Base-by-base conservation (phyloP, 2,888 invertebrate genomes). In the Linnaemya tessellans region DNA sequence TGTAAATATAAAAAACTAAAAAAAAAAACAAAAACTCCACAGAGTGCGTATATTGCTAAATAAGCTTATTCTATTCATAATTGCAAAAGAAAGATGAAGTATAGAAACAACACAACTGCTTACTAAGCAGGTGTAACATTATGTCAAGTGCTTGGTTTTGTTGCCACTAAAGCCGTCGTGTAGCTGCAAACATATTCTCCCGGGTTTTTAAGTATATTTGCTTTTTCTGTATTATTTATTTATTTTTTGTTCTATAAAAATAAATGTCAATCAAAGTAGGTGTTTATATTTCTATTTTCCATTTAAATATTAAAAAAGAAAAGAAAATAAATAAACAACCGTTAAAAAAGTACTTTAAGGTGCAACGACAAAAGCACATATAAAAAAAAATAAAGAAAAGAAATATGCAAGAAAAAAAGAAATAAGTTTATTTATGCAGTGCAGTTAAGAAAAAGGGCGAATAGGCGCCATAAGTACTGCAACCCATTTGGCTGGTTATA, bases 181-280 rank as follows among this genome's bases (percentile, higher is more conserved):
- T 35, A 20, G 2, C 56, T 20, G 22, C 13, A 56, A 67, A 25
- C 43, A 56, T 22, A 49, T 25, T 70, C 18, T 11, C 3, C 54
- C 15, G 35, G 30, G 62, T 70, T 62, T 18, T 15, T 49, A 38
- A 60, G 62, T 56, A 43, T 70, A 70, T 74, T 74, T 73, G n/a
- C 54, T 68, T 64, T 58, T n/a, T n/a, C n/a, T n/a, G n/a, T n/a
- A n/a, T 46, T n/a, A 22, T 38, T 56, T 71, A 9, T 54, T 35
- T 7, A 43, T 60, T 60, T 68, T 56, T 22, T 18, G 77, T 56
- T 11, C 18, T 3, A 38, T 10, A 67, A 30, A 84, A 71, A 85
- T 85, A 85, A 85, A 82, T 85, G 85, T 82, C 85, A 85, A 85
- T 85, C 81, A 85, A 85, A 82, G 82, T 85, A 82, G 82, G 79